Evolutionary conservation across 2,797 vertebrate genomes (phyloP), one percentile per base, ranked within the genome.

Genomic region (Picus viridis): DNA sequence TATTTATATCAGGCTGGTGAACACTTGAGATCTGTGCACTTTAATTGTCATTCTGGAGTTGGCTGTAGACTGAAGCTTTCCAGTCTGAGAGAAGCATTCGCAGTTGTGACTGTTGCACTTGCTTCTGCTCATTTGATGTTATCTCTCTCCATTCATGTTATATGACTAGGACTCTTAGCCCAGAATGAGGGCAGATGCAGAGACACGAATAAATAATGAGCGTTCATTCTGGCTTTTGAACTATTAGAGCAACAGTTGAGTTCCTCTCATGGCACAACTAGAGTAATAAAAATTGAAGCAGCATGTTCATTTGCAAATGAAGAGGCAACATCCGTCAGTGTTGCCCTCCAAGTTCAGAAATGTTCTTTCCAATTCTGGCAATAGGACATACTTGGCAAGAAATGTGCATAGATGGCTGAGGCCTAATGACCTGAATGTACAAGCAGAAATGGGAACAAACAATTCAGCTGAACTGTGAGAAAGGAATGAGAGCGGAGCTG

Each of bases 401-500:
- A 83, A 56, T 41, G 16, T 0, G 1, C 8, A 10, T 57, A 5
- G 7, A 1, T 69, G 22, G 7, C 57, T 62, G 61, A 90, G 43
- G 12, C 51, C 26, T 87, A 34, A 77, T 83, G 84, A 77, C 32
- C 41, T 68, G 23, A 65, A 58, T 6, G 3, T 62, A 9, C 30
- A 80, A 71, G 61, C 11, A 45, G 62, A 61, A 73, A 73, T 4
- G 12, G 34, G 53, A 85, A 80, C 26, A 84, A 72, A 75, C 14
- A 83, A 58, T 58, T 76, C 64, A 64, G 10, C 74, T 53, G 14
- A 47, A 88, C 49, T 85, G 61, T 90, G 89, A 77, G 92, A 93
- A 92, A 85, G 36, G 30, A 91, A 61, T 1, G 3, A 36, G 26
- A 32, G 8, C 0, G 1, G 61, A 85, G 62, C 22, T 49, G 69